A percentile compares a stretch with the other conserved stretches of the same genome.
phyloP scores from a whole-genome alignment of 2,797 vertebrate genomes.

The Atherinosoma microstoma region DNA sequence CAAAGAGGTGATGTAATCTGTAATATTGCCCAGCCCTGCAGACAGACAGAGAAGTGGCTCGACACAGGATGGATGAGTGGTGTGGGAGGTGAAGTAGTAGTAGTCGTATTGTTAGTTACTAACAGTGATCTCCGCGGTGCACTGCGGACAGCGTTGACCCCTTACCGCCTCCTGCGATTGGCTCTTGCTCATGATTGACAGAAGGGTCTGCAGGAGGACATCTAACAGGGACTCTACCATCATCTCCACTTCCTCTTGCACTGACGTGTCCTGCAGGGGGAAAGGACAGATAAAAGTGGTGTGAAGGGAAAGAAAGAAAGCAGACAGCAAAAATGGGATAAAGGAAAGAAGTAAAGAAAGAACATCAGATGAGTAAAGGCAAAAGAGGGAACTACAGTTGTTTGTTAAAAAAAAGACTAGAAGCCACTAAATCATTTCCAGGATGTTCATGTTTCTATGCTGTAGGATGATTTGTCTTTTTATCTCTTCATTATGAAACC shows the following conservation, averaged over 20 bases:
- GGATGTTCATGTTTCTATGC: not conserved
- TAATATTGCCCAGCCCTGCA: conserved; percentile 34
- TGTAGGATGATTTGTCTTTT: not conserved
- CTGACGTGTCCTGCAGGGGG: conserved; percentile 76
- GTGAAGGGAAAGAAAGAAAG: not conserved
- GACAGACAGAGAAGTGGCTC: not conserved
- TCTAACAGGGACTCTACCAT: conserved; percentile 98
- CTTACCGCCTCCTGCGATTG: conserved; percentile 99
- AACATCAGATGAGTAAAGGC: not conserved
- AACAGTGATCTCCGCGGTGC: conserved; percentile 98
- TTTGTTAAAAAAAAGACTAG: no score
- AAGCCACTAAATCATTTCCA: not conserved
- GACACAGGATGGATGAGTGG: conserved; percentile 6
- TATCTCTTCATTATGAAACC: not conserved
- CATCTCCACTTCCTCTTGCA: conserved; percentile 99
- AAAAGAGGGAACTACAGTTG: not conserved
- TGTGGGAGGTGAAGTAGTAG: conserved; percentile 77
- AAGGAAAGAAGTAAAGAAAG: not conserved
- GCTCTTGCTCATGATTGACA: conserved; percentile 98
- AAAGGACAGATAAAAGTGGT: not conserved
- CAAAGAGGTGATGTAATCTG: not conserved
- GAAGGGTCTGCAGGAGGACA: conserved; percentile 95
- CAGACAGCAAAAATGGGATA: not conserved
- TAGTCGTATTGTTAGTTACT: conserved; percentile 93
- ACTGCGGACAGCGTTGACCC: conserved; percentile 97